Evolutionary conservation across 2,797 vertebrate genomes (phyloP), one percentile per base, ranked within the genome.

Genomic region (Hyperoplus immaculatus): DNA sequence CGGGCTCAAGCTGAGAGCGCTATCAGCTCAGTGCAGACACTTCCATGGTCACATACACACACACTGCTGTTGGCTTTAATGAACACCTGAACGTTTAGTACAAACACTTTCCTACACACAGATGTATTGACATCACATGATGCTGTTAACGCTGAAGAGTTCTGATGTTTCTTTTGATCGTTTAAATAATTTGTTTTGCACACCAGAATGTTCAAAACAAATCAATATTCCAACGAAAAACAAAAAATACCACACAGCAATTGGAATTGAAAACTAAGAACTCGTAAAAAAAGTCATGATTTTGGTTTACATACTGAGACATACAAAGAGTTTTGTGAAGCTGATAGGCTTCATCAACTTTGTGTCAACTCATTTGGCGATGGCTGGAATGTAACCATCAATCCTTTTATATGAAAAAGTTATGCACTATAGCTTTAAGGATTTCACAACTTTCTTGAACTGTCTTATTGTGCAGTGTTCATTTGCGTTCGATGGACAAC

Each of bases 21-120:
- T 83, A 89, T 92, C 88, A 82, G 85, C 82, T 84, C 77, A 13
- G 66, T 47, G 73, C 88, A 91, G 85, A 77, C 86, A 64, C 79
- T 57, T 69, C 54, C 68, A 62, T 29, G 57, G 60, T 61, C 81
- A 71, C 81, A 77, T 18, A 66, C 55, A 39, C 71, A 66, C 55
- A 39, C 71, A 67, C 1, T 59, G 72, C 46, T 72, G 47, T 68
- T 36, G 62, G 46, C 77, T 83, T 53, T 66, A 39, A 81, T 47
- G 8, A 69, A 74, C 7, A 51, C 55, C 29, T 12, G 12, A 15
- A 66, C 57, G n/a, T 67, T 69, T 57, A 8, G 5, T 14, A 53
- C 58, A 70, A 69, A 67, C 55, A 63, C 11, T 21, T 9, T 5
- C 42, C 60, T 66, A 21, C 60, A 76, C 18, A 15, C 0, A 61